Evolutionary conservation across 2,113 vertebrate genomes (phyloP), one percentile per base, ranked within the genome.

Genomic region (Rhagologus leucostigma): DNA sequence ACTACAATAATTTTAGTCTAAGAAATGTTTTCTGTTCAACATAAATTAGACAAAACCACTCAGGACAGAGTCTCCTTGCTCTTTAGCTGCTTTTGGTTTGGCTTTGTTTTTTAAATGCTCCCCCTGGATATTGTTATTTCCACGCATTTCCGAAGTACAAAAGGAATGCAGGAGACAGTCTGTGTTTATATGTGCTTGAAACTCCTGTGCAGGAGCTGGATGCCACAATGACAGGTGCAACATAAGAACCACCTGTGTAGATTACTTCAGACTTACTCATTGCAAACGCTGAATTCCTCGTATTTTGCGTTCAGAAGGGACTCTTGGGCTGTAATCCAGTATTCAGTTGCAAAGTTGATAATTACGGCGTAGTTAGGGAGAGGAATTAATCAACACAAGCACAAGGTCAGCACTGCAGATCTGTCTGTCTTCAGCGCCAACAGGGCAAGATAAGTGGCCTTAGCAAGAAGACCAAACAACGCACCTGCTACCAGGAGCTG

Each of bases 331-430:
- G 41, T n/a, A 69, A 92, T 84, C 73, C 73, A 93, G 92, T 29
- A 71, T 62, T 95, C 65, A 30, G 30, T 42, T 91, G 87, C 70
- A 81, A 85, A 96, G 84, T 93, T 95, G 90, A 84, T 90, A 87
- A 95, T 96, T 93, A 80, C 13, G 81, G 76, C 41, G 22, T 59
- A 76, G 88, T 77, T 94, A 76, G 59, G 81, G 65, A 93, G 93
- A 80, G 86, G 91, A 95, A 84, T 93, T 95, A 96, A 79, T 93
- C n/a, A 88, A 87, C 65, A 90, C n/a, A 44, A 95, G 55, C 69
- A 52, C 84, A 76, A 89, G 94, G 93, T 91, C 91, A 74, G 41
- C 2, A 3, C 87, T 80, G 79, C 75, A 84, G 95, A 75, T 63
- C 63, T 79, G 75, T 35, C 73, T 84, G 19, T 56, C 78, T 89